Base-by-base conservation (phyloP, 2,888 invertebrate species). In the Drosophila macrothrix region DNA sequence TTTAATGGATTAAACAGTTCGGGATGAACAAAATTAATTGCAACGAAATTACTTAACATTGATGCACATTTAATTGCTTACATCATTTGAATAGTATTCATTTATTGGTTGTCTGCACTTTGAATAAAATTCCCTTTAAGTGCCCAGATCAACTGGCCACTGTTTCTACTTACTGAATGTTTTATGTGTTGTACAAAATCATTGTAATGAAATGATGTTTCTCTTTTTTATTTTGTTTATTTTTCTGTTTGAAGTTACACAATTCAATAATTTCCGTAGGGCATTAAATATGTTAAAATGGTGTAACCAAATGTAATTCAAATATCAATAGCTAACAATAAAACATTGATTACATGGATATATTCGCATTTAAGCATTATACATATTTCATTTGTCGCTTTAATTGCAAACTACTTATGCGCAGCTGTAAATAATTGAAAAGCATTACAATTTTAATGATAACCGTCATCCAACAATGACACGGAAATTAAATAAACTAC, bases 1-100 rank as follows among this genome's bases (percentile, higher is more conserved):
- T 25, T 1, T 9, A 46, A 16, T 16, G 46, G 4, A 16, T 25
- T 46, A 46, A 46, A 16, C 14, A 46, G 7, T 7, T 25, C 16
- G 7, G 7, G 2, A 4, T 9, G 4, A 16, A 25, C 25, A 9
- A 46, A 46, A 46, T 16, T 0, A 16, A 25, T 25, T 46, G 16
- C 9, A 46, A 25, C 16, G 39, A 69, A 69, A 52, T 64, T 67
- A 82, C 77, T 80, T 77, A 69, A 73, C 52, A 81, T 70, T 78
- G 63, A 78, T 69, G 65, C 46, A 55, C 65, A 65, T 73, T 82
- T 78, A 78, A 80, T 78, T 63, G 74, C 65, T 66, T 65, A 43
- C 62, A 80, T 77, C 64, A 69, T 63, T 73, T 56, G 25, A 19
- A 67, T 49, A 59, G 46, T 31, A 9, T 55, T 50, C 55, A 49